These are phyloP conservation scores for Colostygia pectinataria DNA, from an alignment of 2,888 invertebrate genomes.

Conservation along the genomic window DNA sequence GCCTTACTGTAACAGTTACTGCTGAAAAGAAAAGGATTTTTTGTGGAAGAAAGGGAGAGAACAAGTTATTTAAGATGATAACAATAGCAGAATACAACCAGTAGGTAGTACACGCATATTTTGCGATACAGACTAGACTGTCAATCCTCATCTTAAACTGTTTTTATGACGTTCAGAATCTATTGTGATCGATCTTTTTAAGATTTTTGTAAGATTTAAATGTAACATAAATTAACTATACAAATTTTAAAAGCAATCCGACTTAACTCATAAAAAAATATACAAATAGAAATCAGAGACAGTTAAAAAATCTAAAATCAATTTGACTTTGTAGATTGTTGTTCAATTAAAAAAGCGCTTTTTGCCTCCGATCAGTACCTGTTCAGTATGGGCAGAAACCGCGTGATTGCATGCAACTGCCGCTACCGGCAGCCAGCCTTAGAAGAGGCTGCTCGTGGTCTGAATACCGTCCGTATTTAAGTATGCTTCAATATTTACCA, in stretches of 20 bases:
- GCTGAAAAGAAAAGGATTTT: slow-evolving; percentile 53
- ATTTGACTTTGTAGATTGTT: neutral
- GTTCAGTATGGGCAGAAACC: no score
- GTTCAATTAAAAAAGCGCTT: slow-evolving; percentile 13
- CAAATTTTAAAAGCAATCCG: no score
- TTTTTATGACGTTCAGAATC: neutral
- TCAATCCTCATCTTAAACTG: neutral
- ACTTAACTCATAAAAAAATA: no score
- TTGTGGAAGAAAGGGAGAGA: slow-evolving; percentile 12
- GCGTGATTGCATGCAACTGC: slow-evolving; percentile 68
- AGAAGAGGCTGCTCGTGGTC: slow-evolving; percentile 42
- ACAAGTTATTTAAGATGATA: slow-evolving; percentile 17
- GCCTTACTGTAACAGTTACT: slow-evolving; percentile 51
- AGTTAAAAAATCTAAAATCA: neutral
- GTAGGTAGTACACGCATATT: neutral
- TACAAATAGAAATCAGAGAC: no score
- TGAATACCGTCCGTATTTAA: no score
- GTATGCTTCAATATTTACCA: no score
- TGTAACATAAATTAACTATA: no score
- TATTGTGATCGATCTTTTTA: neutral
- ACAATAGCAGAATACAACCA: slow-evolving; percentile 8
- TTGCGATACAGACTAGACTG: neutral
- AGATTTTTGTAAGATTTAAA: no score
- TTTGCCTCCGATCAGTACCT: no score
- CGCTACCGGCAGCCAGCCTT: slow-evolving; percentile 32